A percentile compares a stretch with the other conserved stretches of the same genome.
Evolutionary conservation across 2,113 vertebrate species (phyloP).

Genomic region (Rutilus rutilus): DNA sequence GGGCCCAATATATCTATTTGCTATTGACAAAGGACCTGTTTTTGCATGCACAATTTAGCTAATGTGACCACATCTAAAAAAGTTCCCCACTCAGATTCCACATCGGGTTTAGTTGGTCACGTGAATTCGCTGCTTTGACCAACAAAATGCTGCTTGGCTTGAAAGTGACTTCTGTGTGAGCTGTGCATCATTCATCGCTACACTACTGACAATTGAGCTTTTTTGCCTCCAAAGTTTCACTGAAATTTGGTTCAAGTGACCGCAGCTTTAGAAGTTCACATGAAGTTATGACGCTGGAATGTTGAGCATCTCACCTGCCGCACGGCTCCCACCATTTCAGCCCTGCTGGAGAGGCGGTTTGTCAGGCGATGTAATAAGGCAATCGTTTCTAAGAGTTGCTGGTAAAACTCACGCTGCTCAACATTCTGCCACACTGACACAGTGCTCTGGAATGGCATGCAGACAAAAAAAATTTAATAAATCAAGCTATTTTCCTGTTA

Average conservation of each 20-base stretch:
- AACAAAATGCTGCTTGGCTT: not conserved
- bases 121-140: not conserved
- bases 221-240: not conserved
- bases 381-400: constrained; percentile 89
- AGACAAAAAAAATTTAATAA: not conserved
- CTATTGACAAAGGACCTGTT: too few relatives aligned
- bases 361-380: constrained; percentile 86
- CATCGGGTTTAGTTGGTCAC: not conserved
- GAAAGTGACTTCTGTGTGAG: not conserved
- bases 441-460: constrained; percentile 79
- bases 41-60: too few relatives aligned
- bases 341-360: constrained; percentile 89
- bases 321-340: constrained; percentile 93
- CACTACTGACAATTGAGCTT: not conserved
- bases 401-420: constrained; percentile 92
- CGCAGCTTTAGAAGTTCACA: not conserved
- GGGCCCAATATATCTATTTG: too few relatives aligned
- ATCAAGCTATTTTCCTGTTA: not conserved
- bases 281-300: not conserved
- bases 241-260: not conserved
- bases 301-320: constrained; percentile 82
- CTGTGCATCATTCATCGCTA: not conserved
- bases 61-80: too few relatives aligned
- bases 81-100: not conserved
- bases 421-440: constrained; percentile 87